Base-by-base conservation (phyloP, 1,140 invertebrate genomes). In the Condylostylus longicornis region DNA sequence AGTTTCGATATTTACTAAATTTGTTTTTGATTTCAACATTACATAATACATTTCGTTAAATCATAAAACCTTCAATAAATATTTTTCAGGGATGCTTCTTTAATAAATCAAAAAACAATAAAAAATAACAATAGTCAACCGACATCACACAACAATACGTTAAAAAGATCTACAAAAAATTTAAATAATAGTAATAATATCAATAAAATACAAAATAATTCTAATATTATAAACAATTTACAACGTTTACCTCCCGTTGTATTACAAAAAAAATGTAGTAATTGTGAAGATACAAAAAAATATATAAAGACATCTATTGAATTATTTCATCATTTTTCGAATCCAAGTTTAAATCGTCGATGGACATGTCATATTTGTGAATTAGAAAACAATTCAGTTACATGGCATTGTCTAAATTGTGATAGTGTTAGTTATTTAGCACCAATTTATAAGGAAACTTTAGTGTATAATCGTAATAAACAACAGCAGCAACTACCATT, bases 381-480 rank as follows among this genome's bases (percentile, higher is more conserved):
- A 17, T 45, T 53, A 18, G 50, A 50, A 33, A 59, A 58, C 43
- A 59, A 53, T 44, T 59, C 56, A 9, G 57, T 61, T 28, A 61
- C 58, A 37, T 61, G 57, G 53, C 57, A 61, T 29, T 61, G 58
- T 29, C 38, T 61, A 19, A 58, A 56, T 43, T 61, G 58, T 34
- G 57, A 61, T 40, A 53, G 46, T 10, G 57, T 61, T 9, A 61
- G 58, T 42, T 50, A 54, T 37, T 40, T 61, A 40, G 58, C 58
- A 13, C 58, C 58, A 33, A 56, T 61, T 21, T 61, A 61, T 40
- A 61, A 61, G 41, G 58, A 49, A 29, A 59, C 47, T 10, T 34
- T 46, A 12, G 42, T 31, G 7, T 13, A 25, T 19, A 39, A 42
- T 28, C 45, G 42, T 33, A 15, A 18, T 17, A 18, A 13, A 12